Evolutionary conservation across 2,113 vertebrate species (phyloP), one percentile per base, ranked within the genome.

Genomic region (Tylochromis polylepis): DNA sequence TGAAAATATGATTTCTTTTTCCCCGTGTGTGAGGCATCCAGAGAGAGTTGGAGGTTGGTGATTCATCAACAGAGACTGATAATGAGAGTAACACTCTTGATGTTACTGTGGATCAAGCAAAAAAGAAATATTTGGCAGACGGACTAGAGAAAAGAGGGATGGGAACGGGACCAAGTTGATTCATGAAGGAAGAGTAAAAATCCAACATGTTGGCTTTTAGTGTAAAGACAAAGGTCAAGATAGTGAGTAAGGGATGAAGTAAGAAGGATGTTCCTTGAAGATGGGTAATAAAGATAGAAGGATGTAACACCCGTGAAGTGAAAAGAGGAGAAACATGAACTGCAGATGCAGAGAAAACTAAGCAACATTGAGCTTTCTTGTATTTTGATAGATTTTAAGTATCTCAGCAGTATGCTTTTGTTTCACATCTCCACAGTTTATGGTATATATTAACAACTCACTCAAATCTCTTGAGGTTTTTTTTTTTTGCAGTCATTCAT

Each of bases 21-120:
- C 22, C 51, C 24, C 51, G 18, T 84, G 70, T 55, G 82, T 67
- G 57, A 75, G 59, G 15, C 36, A 56, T 43, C 83, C 15, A 41
- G 62, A 67, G 70, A 59, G 59, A 67, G 70, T 59, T 72, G 55
- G n/a, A 62, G 75, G 58, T 27, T 51, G 46, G 84, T 85, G 75
- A 92, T 91, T 93, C 49, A 81, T 93, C 89, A 81, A 38, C 84
- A 11, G 29, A 83, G 85, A 85, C 86, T 85, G 70, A 89, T 86
- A 85, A 88, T 90, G 57, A 89, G 88, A 31, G 70, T 77, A 90
- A 88, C 46, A 59, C 57, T 89, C 41, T 51, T 53, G 72, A 86
- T 89, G 60, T 79, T 57, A 20, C 75, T 20, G 60, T 58, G 83
- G 85, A 85, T 92, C 36, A 62, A 81, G 78, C 16, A 70, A 84